A percentile compares a stretch with the other conserved stretches of the same genome.
phyloP scores from a whole-genome alignment of 1,140 invertebrate genomes.

The Arctopsyche grandis region DNA sequence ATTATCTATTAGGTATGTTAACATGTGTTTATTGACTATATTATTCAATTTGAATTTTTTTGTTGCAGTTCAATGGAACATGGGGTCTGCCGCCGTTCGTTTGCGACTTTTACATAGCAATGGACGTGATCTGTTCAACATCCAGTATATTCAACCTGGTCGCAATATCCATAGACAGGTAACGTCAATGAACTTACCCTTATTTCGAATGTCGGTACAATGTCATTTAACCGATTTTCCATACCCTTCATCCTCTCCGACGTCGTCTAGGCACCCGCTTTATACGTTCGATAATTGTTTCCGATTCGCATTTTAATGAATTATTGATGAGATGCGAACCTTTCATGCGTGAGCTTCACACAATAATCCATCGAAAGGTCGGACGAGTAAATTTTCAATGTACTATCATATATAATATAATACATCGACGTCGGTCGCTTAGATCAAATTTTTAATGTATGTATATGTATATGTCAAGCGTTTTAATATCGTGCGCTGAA shows the following conservation, averaged over 20 bases:
- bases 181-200: constrained; percentile 57
- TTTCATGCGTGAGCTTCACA: not conserved
- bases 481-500: no score
- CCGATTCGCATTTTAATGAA: not conserved
- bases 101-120: constrained; percentile 98
- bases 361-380: not conserved
- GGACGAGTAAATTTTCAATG: not conserved
- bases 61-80: constrained; percentile 79
- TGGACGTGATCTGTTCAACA: constrained; percentile 98
- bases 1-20: no score
- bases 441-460: no score
- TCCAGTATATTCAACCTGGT: constrained; percentile 99
- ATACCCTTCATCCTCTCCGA: not conserved
- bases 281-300: not conserved
- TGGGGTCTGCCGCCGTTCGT: constrained; percentile 91
- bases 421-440: not conserved
- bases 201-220: not conserved
- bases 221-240: constrained; percentile 9
- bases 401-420: not conserved
- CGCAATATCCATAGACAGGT: constrained; percentile 99
- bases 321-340: constrained; percentile 1
- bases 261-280: not conserved
- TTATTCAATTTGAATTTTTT: constrained; percentile 41
- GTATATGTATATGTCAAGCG: no score
- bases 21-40: no score